These are phyloP conservation scores for Phaenicophaeus curvirostris DNA, from an alignment of 2,797 vertebrate genomes.

Conservation along the genomic window DNA sequence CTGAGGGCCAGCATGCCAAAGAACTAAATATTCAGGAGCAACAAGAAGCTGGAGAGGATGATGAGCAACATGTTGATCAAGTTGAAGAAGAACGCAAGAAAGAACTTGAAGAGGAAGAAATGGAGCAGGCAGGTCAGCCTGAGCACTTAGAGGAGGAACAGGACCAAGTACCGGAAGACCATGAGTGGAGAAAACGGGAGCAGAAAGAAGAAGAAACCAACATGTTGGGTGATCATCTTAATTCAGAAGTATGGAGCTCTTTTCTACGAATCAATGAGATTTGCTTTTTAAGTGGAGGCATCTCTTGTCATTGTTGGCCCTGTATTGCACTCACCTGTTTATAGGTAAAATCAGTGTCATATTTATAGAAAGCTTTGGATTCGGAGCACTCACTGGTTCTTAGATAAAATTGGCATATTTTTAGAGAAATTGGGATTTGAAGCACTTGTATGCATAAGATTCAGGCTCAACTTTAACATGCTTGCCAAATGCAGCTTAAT, in stretches of 20 bases:
- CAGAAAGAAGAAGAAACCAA: slow-evolving; percentile 77
- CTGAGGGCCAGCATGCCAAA: slow-evolving; percentile 1
- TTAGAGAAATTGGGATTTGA: neutral
- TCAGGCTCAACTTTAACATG: neutral
- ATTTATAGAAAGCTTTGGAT: neutral
- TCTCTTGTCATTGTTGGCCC: neutral
- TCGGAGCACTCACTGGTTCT: neutral
- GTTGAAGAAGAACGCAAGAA: slow-evolving; percentile 80
- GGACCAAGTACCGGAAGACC: slow-evolving; percentile 81
- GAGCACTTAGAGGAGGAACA: slow-evolving; percentile 89
- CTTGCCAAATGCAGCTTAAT: slow-evolving; percentile 1
- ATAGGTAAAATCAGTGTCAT: neutral
- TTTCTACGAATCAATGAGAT: neutral
- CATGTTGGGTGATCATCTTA: slow-evolving; percentile 59
- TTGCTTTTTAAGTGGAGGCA: neutral
- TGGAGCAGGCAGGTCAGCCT: slow-evolving; percentile 92
- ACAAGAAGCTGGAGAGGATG: slow-evolving; percentile 59
- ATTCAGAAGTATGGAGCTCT: slow-evolving; percentile 39
- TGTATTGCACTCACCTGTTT: neutral
- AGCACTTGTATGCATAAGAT: neutral
- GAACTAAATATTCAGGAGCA: slow-evolving; percentile 63
- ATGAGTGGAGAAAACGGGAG: slow-evolving; percentile 73
- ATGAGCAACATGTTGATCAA: slow-evolving; percentile 59
- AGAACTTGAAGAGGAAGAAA: slow-evolving; percentile 91
- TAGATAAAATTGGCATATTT: neutral